Base-by-base conservation (phyloP, 2,797 vertebrate genomes). In the Hippopotamyrus pictus region DNA sequence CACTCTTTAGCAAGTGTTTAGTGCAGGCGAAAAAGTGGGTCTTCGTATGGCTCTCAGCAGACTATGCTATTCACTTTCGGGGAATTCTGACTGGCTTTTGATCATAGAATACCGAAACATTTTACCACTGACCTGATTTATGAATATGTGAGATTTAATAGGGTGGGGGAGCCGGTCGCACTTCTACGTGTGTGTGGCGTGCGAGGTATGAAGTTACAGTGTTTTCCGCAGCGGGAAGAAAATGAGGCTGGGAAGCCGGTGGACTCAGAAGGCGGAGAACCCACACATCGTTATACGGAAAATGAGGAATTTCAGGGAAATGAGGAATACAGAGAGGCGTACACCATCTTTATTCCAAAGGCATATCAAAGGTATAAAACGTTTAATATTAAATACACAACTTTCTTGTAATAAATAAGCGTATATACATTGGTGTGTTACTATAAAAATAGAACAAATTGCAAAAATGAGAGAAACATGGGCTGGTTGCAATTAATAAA, bases 1-100 rank as follows among this genome's bases (percentile, higher is more conserved):
- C 95, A 93, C 93, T 92, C 94, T 95, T 95, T 95, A 95, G 95
- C 94, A 94, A 89, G 92, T 90, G 92, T 93, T 93, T 90, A 90
- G 76, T 86, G 91, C 90, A 90, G 93, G 94, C 94, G 93, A 94
- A 94, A 93, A 92, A 90, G 87, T 25, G 54, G 29, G 53, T 48
- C 29, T 48, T 89, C 25, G 25, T 86, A 14, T 33, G 5, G 25
- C 29, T 89, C 17, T 82, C 88, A 14, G 25, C 46, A 69, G 88
- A 57, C 46, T 89, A 51, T 73, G 82, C 51, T 65, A 41, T 50
- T 59, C 83, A 89, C 46, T 51, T 25, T 88, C n/a, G 59, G 2
- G 44, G 57, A 90, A 91, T 90, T 57, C 92, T 25, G 88, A 76
- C 12, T 86, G 22, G 50, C 87, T 90, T 48, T 69, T 59, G 54